phyloP scores from a whole-genome alignment of 2,888 invertebrate genomes.

The Ditula angustiorana region DNA sequence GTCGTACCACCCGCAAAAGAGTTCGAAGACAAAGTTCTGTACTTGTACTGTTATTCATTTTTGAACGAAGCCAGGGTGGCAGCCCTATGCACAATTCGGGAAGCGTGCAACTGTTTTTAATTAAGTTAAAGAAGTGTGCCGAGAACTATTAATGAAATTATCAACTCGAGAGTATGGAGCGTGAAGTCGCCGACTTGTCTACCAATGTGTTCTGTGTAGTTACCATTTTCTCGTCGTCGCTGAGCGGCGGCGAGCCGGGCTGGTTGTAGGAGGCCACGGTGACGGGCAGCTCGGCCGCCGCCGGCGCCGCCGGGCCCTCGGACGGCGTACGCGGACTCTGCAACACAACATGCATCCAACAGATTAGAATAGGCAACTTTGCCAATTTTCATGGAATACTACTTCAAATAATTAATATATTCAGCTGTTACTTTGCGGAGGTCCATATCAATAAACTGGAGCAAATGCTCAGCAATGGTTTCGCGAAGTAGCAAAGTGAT shows the following conservation, averaged over 20 bases:
- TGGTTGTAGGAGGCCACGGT: slow-evolving; percentile 64
- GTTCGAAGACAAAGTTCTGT: too few species aligned
- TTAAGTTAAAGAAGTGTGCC: slow-evolving; percentile 23
- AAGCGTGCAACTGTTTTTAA: slow-evolving; percentile 26
- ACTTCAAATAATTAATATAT: too few species aligned
- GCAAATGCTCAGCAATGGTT: too few species aligned
- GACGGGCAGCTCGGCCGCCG: slow-evolving; percentile 67
- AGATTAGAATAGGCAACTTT: too few species aligned
- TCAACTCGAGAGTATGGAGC: slow-evolving; percentile 3
- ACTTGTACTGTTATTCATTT: too few species aligned
- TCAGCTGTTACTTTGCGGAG: too few species aligned
- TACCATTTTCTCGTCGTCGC: slow-evolving; percentile 79
- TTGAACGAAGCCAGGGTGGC: background rate
- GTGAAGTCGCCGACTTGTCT: background rate
- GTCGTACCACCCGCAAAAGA: too few species aligned
- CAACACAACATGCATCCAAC: slow-evolving; percentile 3
- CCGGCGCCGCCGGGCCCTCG: slow-evolving; percentile 56
- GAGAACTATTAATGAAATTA: slow-evolving; percentile 31
- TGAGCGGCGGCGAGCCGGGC: slow-evolving; percentile 70
- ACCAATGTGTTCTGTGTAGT: background rate
- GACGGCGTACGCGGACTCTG: slow-evolving; percentile 85
- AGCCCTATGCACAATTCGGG: slow-evolving; percentile 6
- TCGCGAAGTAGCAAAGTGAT: too few species aligned
- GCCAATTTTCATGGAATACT: too few species aligned
- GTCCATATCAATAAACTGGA: too few species aligned